These are phyloP conservation scores for Athalia circularis DNA, from an alignment of 2,888 invertebrate genomes.

Conservation along the genomic window DNA sequence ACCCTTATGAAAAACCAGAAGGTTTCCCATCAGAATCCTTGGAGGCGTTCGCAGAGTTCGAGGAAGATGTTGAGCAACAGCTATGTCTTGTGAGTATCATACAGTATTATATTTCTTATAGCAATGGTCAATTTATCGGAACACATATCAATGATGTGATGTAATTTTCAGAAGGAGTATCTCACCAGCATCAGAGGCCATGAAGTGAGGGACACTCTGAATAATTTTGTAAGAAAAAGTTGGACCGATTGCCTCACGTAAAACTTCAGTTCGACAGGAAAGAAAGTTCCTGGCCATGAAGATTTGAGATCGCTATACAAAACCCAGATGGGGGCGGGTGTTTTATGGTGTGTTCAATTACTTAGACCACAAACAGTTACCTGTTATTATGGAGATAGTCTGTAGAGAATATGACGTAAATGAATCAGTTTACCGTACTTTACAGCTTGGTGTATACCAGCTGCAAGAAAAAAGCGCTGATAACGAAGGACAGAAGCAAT, in stretches of 20 bases:
- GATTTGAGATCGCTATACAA: neutral
- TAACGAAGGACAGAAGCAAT: too few species aligned
- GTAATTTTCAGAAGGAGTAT: slow-evolving; percentile 6
- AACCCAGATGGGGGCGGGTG: neutral
- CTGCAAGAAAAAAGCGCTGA: too few species aligned
- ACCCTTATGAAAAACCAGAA: too few species aligned
- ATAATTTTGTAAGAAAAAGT: neutral
- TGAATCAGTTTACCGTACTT: neutral
- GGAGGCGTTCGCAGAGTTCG: too few species aligned
- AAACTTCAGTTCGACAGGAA: neutral
- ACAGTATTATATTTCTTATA: too few species aligned
- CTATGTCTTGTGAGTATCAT: too few species aligned
- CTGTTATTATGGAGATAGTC: neutral
- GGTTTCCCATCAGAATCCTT: too few species aligned
- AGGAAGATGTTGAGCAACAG: too few species aligned
- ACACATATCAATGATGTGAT: too few species aligned
- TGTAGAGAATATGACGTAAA: neutral
- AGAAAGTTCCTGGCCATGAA: neutral
- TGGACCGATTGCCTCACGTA: slow-evolving; percentile 2
- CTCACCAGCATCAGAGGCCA: neutral
- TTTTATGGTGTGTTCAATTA: slow-evolving; percentile 18
- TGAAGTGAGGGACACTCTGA: neutral
- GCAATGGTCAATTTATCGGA: too few species aligned
- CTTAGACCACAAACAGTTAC: neutral
- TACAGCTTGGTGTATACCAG: too few species aligned